A percentile compares a stretch with the other conserved stretches of the same genome.
phyloP scores from a whole-genome alignment of 1,140 invertebrate genomes.

The Paraescarpia echinospica region DNA sequence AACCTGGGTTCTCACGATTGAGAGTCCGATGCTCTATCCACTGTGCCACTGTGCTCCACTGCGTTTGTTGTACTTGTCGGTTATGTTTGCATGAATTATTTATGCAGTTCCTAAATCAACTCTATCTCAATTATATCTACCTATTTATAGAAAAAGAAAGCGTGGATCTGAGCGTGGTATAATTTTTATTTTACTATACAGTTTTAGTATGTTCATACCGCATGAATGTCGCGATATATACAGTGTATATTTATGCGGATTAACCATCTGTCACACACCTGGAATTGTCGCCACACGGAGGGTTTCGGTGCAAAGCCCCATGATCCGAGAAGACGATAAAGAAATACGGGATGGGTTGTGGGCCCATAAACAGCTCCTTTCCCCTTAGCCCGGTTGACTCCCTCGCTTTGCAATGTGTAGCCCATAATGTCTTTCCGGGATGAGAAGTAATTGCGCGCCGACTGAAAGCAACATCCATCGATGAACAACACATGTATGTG shows the following conservation, averaged over 20 bases:
- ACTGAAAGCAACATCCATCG: not conserved
- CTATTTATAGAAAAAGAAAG: too few species aligned
- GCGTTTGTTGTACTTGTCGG: too few species aligned
- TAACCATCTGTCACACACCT: slow-evolving; percentile 14
- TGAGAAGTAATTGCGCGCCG: slow-evolving; percentile 6
- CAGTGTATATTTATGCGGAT: not conserved
- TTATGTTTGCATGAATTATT: too few species aligned
- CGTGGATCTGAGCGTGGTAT: too few species aligned
- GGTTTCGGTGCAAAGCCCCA: slow-evolving; percentile 29
- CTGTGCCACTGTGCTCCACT: too few species aligned
- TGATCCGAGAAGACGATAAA: slow-evolving; percentile 22
- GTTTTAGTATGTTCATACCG: too few species aligned
- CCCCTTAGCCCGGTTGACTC: slow-evolving; percentile 9
- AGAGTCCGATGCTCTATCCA: too few species aligned
- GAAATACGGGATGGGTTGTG: slow-evolving; percentile 20
- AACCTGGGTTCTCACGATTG: too few species aligned
- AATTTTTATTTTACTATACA: too few species aligned
- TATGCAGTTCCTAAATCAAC: too few species aligned
- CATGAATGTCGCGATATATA: too few species aligned
- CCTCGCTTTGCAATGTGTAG: slow-evolving; percentile 23
- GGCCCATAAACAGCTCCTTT: slow-evolving; percentile 11
- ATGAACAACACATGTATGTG: not conserved
- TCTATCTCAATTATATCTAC: too few species aligned
- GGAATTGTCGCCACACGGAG: slow-evolving; percentile 23
- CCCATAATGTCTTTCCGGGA: slow-evolving; percentile 16